Conservation (phyloP, 2,113 vertebrate genomes). For the Opisthocomus hoazin region DNA sequence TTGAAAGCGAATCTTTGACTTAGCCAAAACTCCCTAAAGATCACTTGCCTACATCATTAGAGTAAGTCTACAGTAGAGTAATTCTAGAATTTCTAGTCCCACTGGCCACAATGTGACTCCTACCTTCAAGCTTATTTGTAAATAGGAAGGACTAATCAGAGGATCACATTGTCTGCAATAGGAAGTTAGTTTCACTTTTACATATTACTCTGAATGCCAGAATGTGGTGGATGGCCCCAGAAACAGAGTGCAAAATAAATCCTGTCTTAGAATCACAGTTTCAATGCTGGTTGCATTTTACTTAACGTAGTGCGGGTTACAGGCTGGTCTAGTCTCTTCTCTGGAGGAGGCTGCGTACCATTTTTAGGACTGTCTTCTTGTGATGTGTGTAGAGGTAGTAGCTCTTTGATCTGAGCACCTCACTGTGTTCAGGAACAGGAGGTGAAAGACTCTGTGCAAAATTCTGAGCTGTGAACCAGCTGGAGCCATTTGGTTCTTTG, state of each 20-base stretch:
- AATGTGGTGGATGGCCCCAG: neutral
- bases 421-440: neutral
- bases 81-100: neutral
- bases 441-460: neutral
- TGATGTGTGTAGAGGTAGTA: neutral
- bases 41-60: neutral
- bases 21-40: neutral
- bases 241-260: neutral
- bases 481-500: neutral
- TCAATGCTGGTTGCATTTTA: neutral
- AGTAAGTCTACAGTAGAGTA: neutral
- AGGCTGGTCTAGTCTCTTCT: neutral
- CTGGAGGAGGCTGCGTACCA: neutral
- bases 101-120: neutral
- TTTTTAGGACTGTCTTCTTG: neutral
- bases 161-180: neutral
- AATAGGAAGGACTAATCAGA: neutral
- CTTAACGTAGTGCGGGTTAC: neutral
- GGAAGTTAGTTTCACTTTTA: neutral
- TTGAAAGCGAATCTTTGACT: neutral
- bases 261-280: neutral
- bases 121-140: neutral
- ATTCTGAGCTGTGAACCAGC: neutral
- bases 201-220: neutral
- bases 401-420: neutral